A percentile compares a stretch with the other conserved stretches of the same genome.
Evolutionary conservation across 2,797 vertebrate genomes (phyloP).

Genomic region (Poecilia gillii): DNA sequence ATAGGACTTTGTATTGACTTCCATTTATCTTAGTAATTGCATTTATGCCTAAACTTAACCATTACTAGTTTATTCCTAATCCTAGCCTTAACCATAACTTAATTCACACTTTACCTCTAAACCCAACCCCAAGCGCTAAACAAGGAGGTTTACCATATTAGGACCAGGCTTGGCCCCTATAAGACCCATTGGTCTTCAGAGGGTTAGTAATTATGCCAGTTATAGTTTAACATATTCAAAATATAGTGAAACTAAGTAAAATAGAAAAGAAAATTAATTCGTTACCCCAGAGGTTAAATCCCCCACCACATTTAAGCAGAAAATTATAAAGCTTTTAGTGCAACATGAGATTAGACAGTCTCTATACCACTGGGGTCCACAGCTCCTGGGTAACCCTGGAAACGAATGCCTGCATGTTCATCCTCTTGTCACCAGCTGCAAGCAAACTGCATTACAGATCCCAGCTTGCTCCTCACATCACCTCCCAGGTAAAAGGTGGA

Average conservation of each 20-base stretch:
- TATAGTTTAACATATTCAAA: not conserved
- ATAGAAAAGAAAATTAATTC: constrained; percentile 19
- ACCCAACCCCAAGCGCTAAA: too few species aligned
- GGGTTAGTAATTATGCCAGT: too few species aligned
- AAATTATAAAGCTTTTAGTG: constrained; percentile 21
- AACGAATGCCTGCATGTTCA: constrained; percentile 13
- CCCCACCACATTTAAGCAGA: not conserved
- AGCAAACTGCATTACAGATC: constrained; percentile 31
- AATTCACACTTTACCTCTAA: too few species aligned
- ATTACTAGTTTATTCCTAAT: too few species aligned
- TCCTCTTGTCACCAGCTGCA: constrained; percentile 48
- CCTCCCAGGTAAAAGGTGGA: constrained; percentile 38
- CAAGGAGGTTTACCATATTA: too few species aligned
- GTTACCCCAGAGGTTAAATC: constrained; percentile 6
- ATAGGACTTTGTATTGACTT: too few species aligned
- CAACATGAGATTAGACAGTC: constrained; percentile 39
- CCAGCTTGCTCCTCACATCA: constrained; percentile 44
- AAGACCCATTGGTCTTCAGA: too few species aligned
- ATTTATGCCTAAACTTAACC: too few species aligned
- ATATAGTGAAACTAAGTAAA: constrained; percentile 16
- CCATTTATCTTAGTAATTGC: too few species aligned
- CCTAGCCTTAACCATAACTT: too few species aligned
- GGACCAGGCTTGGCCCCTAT: too few species aligned
- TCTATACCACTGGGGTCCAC: constrained; percentile 29
- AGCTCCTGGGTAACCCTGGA: constrained; percentile 47